A percentile compares a stretch with the other conserved stretches of the same genome.
These are phyloP conservation scores for Amazona vittata DNA, from an alignment of 2,113 vertebrate genomes.

Conservation along the genomic window DNA sequence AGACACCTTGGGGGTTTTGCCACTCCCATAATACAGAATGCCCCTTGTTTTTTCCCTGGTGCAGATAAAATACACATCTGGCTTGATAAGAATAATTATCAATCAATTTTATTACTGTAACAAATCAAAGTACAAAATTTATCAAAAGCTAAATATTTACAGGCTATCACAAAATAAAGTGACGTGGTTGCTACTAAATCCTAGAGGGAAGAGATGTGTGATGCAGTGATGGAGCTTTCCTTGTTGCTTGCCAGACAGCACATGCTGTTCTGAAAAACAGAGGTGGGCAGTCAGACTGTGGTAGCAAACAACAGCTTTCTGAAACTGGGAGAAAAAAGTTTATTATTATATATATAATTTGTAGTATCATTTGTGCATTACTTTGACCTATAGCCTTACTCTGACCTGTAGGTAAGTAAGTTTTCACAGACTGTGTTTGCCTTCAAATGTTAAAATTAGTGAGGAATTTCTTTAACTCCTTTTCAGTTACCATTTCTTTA, in stretches of 20 bases:
- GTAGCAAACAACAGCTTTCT: background rate
- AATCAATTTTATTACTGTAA: conserved; percentile 24
- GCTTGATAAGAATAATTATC: background rate
- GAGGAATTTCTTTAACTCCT: background rate
- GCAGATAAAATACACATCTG: background rate
- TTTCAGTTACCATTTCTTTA: background rate
- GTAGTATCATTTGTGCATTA: background rate
- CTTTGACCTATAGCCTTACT: background rate
- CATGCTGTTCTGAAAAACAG: background rate
- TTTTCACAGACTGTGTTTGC: background rate
- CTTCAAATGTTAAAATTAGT: background rate
- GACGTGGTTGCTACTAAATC: background rate
- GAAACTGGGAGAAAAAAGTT: background rate
- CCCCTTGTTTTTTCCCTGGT: background rate
- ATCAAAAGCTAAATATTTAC: conserved; percentile 72
- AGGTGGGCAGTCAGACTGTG: background rate
- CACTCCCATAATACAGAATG: background rate
- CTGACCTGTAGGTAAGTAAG: background rate
- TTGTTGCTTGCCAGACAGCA: background rate
- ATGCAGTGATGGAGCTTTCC: background rate
- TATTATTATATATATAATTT: background rate
- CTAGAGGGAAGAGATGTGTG: background rate
- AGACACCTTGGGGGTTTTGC: background rate
- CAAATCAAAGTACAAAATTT: conserved; percentile 71
- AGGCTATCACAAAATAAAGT: conserved; percentile 19